Percentiles rank a stretch among this genome's conserved stretches.
Conservation (phyloP, 2,888 invertebrate genomes). For the Cremastobaeus sp. region DNA sequence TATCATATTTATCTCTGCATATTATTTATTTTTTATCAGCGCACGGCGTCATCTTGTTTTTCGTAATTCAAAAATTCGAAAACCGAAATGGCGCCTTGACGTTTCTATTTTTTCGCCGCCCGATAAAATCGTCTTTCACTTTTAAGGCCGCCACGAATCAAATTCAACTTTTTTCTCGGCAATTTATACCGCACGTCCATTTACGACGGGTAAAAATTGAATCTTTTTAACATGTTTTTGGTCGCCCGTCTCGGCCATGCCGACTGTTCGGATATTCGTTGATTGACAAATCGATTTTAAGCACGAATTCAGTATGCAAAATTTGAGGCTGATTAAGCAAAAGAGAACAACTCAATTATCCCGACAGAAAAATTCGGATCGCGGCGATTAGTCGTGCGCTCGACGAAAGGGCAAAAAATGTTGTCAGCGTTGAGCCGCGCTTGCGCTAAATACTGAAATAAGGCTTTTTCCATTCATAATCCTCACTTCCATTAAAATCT, state of each 20-base stretch:
- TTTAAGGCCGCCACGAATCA: background rate
- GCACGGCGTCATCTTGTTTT: constrained; percentile 4
- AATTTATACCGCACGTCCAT: background rate
- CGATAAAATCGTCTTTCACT: constrained; percentile 4
- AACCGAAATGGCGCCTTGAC: constrained; percentile 18
- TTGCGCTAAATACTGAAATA: background rate
- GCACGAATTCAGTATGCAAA: too few relatives aligned
- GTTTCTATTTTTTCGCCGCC: constrained; percentile 5
- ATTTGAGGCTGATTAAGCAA: too few relatives aligned
- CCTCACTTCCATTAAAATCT: constrained; percentile 16
- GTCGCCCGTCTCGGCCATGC: too few relatives aligned
- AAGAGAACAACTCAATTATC: too few relatives aligned
- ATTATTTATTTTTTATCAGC: constrained; percentile 36
- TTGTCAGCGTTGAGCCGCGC: background rate
- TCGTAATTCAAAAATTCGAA: constrained; percentile 19
- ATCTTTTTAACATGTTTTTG: too few relatives aligned
- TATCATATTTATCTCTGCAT: constrained; percentile 48
- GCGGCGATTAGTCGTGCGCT: too few relatives aligned
- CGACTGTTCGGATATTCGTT: too few relatives aligned
- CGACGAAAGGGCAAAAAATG: too few relatives aligned
- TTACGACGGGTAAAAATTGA: too few relatives aligned
- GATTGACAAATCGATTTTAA: too few relatives aligned
- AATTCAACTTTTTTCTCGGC: background rate
- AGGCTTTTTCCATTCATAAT: constrained; percentile 42
- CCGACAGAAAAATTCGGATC: too few relatives aligned